Conservation (phyloP, 2,113 vertebrate species). For the Pangasianodon hypophthalmus region DNA sequence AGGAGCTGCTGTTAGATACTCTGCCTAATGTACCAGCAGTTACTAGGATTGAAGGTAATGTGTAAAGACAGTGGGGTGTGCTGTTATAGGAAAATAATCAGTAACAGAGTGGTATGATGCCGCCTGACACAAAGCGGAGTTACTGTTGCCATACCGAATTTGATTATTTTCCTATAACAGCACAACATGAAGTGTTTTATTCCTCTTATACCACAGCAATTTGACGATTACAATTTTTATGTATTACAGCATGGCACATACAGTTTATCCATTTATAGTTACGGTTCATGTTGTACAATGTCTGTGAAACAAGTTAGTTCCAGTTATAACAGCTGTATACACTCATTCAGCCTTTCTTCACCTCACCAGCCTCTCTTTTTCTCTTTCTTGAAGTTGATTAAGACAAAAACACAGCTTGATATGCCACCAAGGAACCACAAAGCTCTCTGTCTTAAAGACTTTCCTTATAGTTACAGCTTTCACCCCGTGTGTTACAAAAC, state of each 20-base stretch:
- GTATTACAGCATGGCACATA: background rate
- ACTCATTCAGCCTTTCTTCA: background rate
- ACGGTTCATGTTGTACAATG: background rate
- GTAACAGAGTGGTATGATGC: background rate
- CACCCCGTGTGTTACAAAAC: background rate
- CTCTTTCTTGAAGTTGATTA: background rate
- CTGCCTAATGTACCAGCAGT: background rate
- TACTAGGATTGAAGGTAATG: background rate
- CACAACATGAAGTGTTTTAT: background rate
- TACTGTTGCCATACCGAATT: background rate
- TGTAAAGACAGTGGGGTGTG: background rate
- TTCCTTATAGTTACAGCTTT: background rate
- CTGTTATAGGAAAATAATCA: background rate
- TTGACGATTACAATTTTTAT: background rate
- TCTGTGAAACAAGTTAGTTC: background rate
- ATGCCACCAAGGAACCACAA: background rate
- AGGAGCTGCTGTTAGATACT: background rate
- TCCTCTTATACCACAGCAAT: background rate
- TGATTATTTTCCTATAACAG: background rate
- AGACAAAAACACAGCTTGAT: background rate
- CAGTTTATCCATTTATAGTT: background rate
- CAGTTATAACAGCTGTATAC: background rate
- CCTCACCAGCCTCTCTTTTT: background rate
- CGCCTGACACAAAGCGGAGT: background rate
- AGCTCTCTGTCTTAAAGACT: background rate